Conservation (phyloP, 1,140 invertebrate genomes). For the Drosophila virilis region DNA sequence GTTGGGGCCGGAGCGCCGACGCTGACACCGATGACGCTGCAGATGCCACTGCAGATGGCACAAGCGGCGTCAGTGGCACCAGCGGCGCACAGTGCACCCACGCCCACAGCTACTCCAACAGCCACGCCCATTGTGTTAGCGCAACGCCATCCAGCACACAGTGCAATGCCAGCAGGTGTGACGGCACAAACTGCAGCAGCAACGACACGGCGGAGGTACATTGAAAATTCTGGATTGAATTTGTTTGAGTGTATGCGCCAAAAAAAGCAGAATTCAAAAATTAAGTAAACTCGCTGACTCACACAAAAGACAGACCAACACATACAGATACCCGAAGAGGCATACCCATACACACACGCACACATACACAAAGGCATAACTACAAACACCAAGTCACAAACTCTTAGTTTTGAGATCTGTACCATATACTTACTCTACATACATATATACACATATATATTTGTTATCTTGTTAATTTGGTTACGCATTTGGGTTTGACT, state of each 20-base stretch:
- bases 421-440: slow-evolving; percentile 42
- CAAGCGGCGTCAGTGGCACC: slow-evolving; percentile 84
- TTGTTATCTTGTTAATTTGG: slow-evolving; percentile 79
- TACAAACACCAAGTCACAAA: slow-evolving; percentile 45
- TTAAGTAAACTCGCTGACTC: slow-evolving; percentile 29
- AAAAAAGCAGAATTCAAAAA: slow-evolving; percentile 82
- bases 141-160: slow-evolving; percentile 75
- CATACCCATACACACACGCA: slow-evolving; percentile 8
- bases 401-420: slow-evolving; percentile 71
- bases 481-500: slow-evolving; percentile 79
- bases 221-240: slow-evolving; percentile 28
- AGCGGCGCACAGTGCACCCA: slow-evolving; percentile 79
- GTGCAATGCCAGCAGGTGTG: slow-evolving; percentile 49
- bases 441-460: slow-evolving; percentile 53
- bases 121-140: slow-evolving; percentile 84
- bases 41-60: slow-evolving; percentile 67
- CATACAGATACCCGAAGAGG: slow-evolving; percentile 5
- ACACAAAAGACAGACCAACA: slow-evolving; percentile 19
- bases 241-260: slow-evolving; percentile 40
- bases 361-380: slow-evolving; percentile 17
- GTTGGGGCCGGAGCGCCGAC: slow-evolving; percentile 84
- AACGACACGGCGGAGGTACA: slow-evolving; percentile 85
- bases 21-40: slow-evolving; percentile 84
- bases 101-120: slow-evolving; percentile 85
- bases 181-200: slow-evolving; percentile 85